Base-by-base conservation (phyloP, 2,888 invertebrate genomes). In the Erynnis tages region DNA sequence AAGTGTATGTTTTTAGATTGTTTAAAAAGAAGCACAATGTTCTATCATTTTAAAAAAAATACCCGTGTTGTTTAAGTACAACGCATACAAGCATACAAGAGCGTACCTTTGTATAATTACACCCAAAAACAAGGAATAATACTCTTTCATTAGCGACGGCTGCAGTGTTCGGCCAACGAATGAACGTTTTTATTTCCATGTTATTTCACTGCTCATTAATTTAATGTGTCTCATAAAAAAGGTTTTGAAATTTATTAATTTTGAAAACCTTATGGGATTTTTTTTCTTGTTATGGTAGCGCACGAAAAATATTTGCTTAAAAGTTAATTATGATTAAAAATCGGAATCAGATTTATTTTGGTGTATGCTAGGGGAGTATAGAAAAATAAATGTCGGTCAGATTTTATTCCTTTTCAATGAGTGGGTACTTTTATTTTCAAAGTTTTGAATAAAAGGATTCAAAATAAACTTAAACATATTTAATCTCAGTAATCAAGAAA, bases 171-270 rank as follows among this genome's bases (percentile, higher is more conserved):
- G 14, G 25, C n/a, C n/a, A 7, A 16, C n/a, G 14, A 38, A 40
- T 10, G 25, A 6, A 5, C n/a, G 4, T 25, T 40, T 14, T 40
- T 8, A 40, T 27, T 14, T 40, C 11, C 8, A 11, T 19, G 8
- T 27, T 40, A 27, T 27, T 27, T 25, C 16, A 40, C 23, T 10
- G 25, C 25, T 40, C 40, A 40, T 40, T 40, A 25, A 21, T 14
- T 25, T 40, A 25, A 40, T 13, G 14, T 14, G 40, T 40, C 23
- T 40, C 34, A 14, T 17, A 34, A 8, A 34, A 35, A 35, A 35
- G 17, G 5, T 14, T 35, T 17, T 17, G n/a, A 8, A 16, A 8
- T 35, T 17, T 4, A 16, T 35, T 35, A 17, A 16, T 35, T 16
- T 35, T 2, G 5, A n/a, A 35, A 8, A 4, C 4, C n/a, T 14